Evolutionary conservation across 2,113 vertebrate species (phyloP).

Genomic region (Oryzias javanicus): DNA sequence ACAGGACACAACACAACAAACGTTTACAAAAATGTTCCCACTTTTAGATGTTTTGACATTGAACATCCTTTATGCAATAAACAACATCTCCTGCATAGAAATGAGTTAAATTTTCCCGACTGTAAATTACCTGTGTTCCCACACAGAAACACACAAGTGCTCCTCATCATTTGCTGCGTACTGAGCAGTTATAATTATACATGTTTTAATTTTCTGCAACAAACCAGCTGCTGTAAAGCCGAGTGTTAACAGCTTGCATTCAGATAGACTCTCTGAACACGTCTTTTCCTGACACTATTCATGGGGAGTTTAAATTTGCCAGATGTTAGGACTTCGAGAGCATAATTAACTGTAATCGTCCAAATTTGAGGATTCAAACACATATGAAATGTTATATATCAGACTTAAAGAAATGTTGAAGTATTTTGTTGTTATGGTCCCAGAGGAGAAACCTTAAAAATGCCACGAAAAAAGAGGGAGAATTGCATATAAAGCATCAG

Average conservation of each 20-base stretch:
- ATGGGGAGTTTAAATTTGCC: background rate
- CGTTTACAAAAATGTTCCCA: no score
- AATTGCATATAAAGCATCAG: no score
- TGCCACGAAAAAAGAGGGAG: no score
- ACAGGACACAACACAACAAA: conserved; percentile 12
- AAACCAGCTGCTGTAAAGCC: conserved; percentile 19
- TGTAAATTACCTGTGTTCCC: background rate
- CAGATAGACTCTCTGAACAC: conserved; percentile 24
- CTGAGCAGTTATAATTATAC: conserved; percentile 2
- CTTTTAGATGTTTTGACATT: background rate
- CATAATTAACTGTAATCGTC: background rate
- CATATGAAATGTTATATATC: no score
- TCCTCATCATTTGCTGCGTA: conserved; percentile 1
- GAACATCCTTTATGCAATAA: background rate
- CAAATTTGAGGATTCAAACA: no score
- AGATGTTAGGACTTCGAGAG: background rate
- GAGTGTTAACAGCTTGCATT: background rate
- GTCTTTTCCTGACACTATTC: no score
- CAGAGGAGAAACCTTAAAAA: no score
- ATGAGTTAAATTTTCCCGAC: conserved; percentile 10
- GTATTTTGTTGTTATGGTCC: no score
- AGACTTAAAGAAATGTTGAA: no score
- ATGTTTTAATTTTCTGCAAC: conserved; percentile 43
- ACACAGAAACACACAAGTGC: background rate
- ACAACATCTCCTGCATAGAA: conserved; percentile 7